Evolutionary conservation across 2,797 vertebrate genomes (phyloP).

Genomic region (Arremon aurantiirostris): DNA sequence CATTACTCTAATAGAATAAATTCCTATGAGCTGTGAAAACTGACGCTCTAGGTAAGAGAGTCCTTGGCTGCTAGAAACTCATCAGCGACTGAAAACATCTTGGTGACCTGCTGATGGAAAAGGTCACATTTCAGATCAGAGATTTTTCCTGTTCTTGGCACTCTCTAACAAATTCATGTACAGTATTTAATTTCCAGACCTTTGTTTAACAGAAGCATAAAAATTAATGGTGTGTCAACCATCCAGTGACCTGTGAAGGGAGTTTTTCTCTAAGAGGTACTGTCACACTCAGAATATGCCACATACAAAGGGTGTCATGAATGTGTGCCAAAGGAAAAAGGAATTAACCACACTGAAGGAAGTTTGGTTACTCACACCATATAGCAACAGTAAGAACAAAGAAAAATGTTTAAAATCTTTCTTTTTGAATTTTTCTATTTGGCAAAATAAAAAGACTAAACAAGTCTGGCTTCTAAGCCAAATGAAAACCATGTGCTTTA

Average conservation of each 20-base stretch:
- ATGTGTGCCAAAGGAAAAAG: conserved; percentile 16
- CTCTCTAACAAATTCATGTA: conserved; percentile 29
- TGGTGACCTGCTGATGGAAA: conserved; percentile 3
- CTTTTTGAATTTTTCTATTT: conserved; percentile 27
- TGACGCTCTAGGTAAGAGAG: not conserved
- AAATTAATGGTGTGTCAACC: conserved; percentile 54
- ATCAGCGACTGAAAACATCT: conserved; percentile 27
- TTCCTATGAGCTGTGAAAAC: conserved; percentile 5
- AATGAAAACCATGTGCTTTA: conserved; percentile 27
- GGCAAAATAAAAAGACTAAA: conserved; percentile 56
- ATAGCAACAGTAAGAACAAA: conserved; percentile 35
- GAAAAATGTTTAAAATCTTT: conserved; percentile 15
- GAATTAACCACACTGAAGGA: conserved; percentile 13
- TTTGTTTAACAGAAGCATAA: conserved; percentile 51
- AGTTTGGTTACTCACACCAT: conserved; percentile 20
- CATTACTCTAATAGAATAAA: not conserved
- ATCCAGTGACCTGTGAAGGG: conserved; percentile 37
- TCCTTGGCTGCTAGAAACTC: not conserved
- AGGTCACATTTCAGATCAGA: conserved; percentile 30
- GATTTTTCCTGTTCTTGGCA: conserved; percentile 26
- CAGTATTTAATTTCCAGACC: conserved; percentile 41
- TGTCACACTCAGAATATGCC: not conserved
- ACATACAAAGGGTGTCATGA: not conserved
- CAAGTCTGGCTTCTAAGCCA: conserved; percentile 41
- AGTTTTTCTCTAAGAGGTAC: conserved; percentile 9